Conservation (phyloP, 2,797 vertebrate genomes). For the Galagoides demidoff region DNA sequence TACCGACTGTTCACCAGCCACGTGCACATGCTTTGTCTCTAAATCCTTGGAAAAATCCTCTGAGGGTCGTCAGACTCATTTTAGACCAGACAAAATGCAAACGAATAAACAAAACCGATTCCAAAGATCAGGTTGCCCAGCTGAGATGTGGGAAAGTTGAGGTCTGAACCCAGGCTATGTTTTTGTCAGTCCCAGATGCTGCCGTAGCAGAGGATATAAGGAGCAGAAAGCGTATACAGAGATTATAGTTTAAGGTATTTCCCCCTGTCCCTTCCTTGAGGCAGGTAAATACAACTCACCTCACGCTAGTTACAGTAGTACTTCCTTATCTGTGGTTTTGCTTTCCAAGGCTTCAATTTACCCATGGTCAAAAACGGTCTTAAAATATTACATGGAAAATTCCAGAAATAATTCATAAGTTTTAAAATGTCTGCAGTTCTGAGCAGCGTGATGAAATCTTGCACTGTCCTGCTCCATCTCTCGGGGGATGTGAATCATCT, state of each 20-base stretch:
- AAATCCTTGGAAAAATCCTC: constrained; percentile 18
- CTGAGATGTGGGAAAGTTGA: not conserved
- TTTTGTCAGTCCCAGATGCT: not conserved
- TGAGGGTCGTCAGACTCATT: not conserved
- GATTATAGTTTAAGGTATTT: not conserved
- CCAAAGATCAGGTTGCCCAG: not conserved
- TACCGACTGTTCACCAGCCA: not conserved
- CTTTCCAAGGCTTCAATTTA: not conserved
- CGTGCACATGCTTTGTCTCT: not conserved
- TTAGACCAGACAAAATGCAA: constrained; percentile 12
- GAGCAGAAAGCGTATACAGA: not conserved
- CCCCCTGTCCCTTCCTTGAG: not conserved
- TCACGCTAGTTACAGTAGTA: not conserved
- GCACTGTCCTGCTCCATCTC: not conserved
- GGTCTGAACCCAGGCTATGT: not conserved
- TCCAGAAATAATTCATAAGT: not conserved
- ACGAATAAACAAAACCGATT: not conserved
- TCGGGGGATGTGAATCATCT: not conserved
- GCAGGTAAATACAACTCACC: not conserved
- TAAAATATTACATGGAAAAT: not conserved
- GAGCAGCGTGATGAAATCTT: not conserved
- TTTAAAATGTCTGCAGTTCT: not conserved
- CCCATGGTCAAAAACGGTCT: not conserved
- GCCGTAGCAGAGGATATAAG: not conserved
- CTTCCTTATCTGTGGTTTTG: not conserved